Conservation (phyloP, 2,113 vertebrate species). For the Bufo bufo region DNA sequence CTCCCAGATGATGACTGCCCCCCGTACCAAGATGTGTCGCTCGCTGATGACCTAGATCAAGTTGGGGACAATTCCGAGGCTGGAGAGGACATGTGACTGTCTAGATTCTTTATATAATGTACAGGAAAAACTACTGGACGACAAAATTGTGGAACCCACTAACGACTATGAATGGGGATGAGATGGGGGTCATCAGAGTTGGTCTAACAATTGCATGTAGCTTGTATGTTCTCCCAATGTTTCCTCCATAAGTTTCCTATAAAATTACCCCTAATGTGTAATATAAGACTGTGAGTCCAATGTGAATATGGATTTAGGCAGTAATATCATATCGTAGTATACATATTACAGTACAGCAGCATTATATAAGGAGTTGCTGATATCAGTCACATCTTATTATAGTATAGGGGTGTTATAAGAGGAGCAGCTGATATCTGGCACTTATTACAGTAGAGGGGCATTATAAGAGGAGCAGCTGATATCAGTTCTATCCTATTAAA, state of each 20-base stretch:
- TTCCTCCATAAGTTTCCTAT: too few species aligned
- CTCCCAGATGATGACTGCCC: constrained; percentile 46
- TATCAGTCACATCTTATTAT: too few species aligned
- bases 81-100: constrained; percentile 16
- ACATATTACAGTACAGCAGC: too few species aligned
- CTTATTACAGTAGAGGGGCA: too few species aligned
- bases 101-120: not conserved
- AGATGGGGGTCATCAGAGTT: not conserved
- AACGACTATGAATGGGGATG: not conserved
- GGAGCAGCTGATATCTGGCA: not conserved
- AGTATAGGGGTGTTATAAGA: not conserved
- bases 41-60: not conserved
- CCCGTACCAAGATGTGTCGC: not conserved
- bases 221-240: not conserved
- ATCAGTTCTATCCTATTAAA: too few species aligned
- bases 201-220: not conserved
- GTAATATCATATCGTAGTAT: not conserved
- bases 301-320: not conserved
- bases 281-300: not conserved
- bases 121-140: not conserved
- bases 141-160: not conserved
- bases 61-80: not conserved
- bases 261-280: too few species aligned
- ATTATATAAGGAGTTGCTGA: too few species aligned
- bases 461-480: too few species aligned